Evolutionary conservation across 2,888 invertebrate genomes (phyloP).

Genomic region (Prosopocoilus inquinatus): DNA sequence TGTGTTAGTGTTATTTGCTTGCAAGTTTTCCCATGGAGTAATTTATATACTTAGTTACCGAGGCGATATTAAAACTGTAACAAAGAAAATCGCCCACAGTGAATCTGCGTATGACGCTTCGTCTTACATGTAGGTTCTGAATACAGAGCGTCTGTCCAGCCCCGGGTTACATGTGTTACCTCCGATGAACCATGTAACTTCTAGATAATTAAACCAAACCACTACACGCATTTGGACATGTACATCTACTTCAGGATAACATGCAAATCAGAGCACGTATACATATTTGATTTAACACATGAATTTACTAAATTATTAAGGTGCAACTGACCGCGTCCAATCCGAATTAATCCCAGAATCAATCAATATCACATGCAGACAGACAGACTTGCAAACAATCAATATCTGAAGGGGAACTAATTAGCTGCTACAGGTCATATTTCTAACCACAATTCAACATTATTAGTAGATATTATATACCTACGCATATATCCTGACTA

Average conservation of each 20-base stretch:
- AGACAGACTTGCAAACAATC: conserved; percentile 8
- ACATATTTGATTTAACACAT: conserved; percentile 26
- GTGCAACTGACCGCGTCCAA: conserved; percentile 29
- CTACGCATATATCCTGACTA: too few relatives aligned
- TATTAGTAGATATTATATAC: not conserved
- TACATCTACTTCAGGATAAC: conserved; percentile 25
- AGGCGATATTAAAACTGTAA: conserved; percentile 32
- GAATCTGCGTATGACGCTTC: conserved; percentile 35
- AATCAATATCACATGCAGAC: conserved; percentile 26
- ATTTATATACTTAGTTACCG: conserved; percentile 23
- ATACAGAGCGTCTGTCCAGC: conserved; percentile 25
- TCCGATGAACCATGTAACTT: conserved; percentile 28
- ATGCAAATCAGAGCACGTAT: conserved; percentile 21
- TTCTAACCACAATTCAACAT: not conserved
- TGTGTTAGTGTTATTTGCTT: conserved; percentile 4
- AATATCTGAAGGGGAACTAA: not conserved
- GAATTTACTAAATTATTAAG: conserved; percentile 30
- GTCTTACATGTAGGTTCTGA: conserved; percentile 20
- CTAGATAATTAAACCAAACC: conserved; percentile 17
- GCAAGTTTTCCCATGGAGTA: conserved; percentile 26
- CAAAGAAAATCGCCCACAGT: conserved; percentile 31
- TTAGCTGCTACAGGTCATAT: not conserved
- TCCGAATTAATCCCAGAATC: conserved; percentile 28
- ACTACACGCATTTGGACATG: conserved; percentile 16
- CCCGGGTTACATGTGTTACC: conserved; percentile 33